Conservation (phyloP, 2,888 invertebrate species). For the Callyntrura sp. region DNA sequence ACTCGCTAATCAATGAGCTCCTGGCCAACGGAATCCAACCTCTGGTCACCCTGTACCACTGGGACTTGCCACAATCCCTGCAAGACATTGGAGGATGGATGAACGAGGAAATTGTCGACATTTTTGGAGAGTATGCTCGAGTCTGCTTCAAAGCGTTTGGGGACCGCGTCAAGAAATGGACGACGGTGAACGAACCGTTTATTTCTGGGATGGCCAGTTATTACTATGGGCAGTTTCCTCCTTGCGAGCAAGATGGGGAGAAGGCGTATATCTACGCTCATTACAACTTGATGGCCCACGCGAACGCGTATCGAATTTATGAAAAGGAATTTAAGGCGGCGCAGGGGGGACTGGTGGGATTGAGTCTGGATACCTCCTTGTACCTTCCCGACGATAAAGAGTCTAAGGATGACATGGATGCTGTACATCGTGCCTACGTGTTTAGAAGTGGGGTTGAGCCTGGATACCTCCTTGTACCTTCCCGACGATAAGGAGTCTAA, state of each 20-base stretch:
- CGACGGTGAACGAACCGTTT: conserved; percentile 85
- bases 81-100: conserved; percentile 85
- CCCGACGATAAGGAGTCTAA: conserved; percentile 80
- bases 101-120: conserved; percentile 86
- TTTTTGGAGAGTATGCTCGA: conserved; percentile 87
- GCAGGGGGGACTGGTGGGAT: conserved; percentile 83
- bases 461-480: no score
- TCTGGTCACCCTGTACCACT: conserved; percentile 88
- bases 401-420: conserved; percentile 78
- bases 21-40: conserved; percentile 85
- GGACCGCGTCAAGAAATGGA: conserved; percentile 85
- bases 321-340: conserved; percentile 86
- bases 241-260: conserved; percentile 86
- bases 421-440: conserved; percentile 81
- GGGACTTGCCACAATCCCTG: conserved; percentile 87
- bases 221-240: conserved; percentile 84
- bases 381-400: conserved; percentile 81
- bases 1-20: conserved; percentile 85
- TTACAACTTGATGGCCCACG: conserved; percentile 89
- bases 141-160: conserved; percentile 86
- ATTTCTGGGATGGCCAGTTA: conserved; percentile 86
- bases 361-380: conserved; percentile 83
- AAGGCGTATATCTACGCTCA: conserved; percentile 88
- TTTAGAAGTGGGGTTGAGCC: no score
- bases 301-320: conserved; percentile 88